Conservation (phyloP, 2,797 vertebrate genomes). For the Molossus molossus region DNA sequence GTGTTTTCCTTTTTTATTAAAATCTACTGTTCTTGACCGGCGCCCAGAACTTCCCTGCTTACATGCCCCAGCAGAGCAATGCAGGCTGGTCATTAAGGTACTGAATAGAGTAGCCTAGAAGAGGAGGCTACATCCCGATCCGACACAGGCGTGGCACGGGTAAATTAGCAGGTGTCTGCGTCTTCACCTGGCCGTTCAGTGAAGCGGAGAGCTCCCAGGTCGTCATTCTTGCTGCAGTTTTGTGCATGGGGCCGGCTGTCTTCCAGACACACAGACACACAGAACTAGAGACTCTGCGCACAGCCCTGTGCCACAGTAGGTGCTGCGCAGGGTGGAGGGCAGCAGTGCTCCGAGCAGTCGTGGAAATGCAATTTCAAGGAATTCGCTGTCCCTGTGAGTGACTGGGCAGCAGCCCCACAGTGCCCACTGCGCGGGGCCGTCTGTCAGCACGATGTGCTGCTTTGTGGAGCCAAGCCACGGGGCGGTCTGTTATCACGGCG, state of each 20-base stretch:
- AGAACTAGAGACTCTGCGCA: neutral
- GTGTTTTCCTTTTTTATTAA: neutral
- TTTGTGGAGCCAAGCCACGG: no score
- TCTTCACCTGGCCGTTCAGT: neutral
- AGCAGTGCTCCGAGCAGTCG: neutral
- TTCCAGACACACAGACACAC: neutral
- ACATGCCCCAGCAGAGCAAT: fast-evolving
- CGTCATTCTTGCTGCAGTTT: neutral
- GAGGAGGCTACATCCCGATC: no score
- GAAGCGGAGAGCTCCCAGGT: neutral
- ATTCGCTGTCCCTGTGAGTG: neutral
- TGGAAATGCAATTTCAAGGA: neutral
- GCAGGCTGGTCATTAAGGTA: neutral
- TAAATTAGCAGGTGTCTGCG: neutral
- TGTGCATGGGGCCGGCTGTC: neutral
- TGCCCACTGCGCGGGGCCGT: neutral
- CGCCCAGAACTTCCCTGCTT: neutral
- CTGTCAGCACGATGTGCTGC: no score
- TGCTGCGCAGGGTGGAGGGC: neutral
- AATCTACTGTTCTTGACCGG: neutral
- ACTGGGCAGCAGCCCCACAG: neutral
- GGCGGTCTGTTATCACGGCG: neutral
- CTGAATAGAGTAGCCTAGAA: no score
- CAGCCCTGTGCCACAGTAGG: neutral
- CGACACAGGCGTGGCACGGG: neutral